Evolutionary conservation across 2,113 vertebrate species (phyloP).

Genomic region (Meriones unguiculatus): DNA sequence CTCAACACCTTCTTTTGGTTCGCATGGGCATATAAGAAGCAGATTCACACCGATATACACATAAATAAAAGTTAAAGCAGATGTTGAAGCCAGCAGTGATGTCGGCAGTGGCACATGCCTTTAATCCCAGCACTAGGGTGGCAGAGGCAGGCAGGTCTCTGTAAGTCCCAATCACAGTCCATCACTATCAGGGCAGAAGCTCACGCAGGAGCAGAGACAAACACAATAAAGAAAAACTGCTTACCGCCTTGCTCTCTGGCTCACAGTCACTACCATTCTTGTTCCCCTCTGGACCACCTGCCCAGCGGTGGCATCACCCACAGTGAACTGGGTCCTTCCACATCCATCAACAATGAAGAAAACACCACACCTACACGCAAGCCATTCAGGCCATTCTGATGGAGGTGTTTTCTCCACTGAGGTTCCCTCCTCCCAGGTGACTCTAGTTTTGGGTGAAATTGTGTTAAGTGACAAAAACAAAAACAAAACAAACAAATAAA

Average conservation of each 20-base stretch:
- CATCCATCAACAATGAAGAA: background rate
- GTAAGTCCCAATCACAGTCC: background rate
- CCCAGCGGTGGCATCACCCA: background rate
- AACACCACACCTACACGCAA: background rate
- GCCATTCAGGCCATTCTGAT: background rate
- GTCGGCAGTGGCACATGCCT: too few relatives aligned
- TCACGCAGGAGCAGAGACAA: background rate
- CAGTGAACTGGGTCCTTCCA: background rate
- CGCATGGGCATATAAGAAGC: background rate
- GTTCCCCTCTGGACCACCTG: background rate
- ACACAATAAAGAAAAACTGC: background rate
- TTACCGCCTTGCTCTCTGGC: background rate
- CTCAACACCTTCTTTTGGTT: background rate
- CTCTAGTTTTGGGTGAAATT: background rate
- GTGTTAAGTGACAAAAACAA: background rate
- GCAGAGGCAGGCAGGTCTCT: too few relatives aligned
- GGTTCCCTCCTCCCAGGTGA: background rate
- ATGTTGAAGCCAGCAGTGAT: too few relatives aligned
- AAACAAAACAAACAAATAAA: background rate
- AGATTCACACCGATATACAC: background rate
- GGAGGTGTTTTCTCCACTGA: background rate
- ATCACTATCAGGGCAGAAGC: background rate
- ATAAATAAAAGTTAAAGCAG: too few relatives aligned
- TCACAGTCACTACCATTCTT: background rate
- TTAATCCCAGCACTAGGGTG: too few relatives aligned